phyloP scores from a whole-genome alignment of 2,113 vertebrate species.

The Typhlomys cinereus region DNA sequence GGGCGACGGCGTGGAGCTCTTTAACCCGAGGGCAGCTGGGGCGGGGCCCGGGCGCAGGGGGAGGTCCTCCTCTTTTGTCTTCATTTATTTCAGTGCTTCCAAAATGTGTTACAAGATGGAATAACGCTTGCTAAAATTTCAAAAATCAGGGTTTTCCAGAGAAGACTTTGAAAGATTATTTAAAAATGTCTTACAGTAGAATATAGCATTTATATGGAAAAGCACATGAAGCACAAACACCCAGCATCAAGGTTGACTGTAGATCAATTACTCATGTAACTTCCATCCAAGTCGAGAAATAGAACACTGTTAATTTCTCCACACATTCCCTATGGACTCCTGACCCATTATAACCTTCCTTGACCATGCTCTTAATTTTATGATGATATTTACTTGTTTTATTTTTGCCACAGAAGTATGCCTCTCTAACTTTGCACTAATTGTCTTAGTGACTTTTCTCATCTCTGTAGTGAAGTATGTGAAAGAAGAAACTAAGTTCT shows the following conservation, averaged over 20 bases:
- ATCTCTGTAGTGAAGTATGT: background rate
- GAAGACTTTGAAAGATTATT: background rate
- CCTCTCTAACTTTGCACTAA: background rate
- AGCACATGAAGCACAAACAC: background rate
- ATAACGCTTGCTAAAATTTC: conserved; percentile 25
- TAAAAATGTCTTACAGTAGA: background rate
- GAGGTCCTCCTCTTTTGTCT: background rate
- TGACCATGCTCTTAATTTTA: background rate
- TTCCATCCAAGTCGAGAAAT: conserved; percentile 25
- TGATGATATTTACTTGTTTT: background rate
- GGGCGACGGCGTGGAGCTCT: too few relatives aligned
- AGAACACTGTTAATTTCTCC: background rate
- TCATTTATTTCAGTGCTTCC: conserved; percentile 27
- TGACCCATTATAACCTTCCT: background rate
- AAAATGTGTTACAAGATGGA: conserved; percentile 29
- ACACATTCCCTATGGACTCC: background rate
- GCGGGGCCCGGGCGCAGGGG: too few relatives aligned
- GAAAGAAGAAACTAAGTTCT: background rate
- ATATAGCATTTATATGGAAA: background rate
- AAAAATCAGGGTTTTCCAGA: conserved; percentile 23
- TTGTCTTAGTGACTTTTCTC: background rate
- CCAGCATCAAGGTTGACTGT: background rate
- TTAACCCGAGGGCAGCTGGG: too few relatives aligned
- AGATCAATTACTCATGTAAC: background rate
- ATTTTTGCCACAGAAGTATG: background rate